These are phyloP conservation scores for Phortica variegata DNA, from an alignment of 1,140 invertebrate species.

Conservation along the genomic window DNA sequence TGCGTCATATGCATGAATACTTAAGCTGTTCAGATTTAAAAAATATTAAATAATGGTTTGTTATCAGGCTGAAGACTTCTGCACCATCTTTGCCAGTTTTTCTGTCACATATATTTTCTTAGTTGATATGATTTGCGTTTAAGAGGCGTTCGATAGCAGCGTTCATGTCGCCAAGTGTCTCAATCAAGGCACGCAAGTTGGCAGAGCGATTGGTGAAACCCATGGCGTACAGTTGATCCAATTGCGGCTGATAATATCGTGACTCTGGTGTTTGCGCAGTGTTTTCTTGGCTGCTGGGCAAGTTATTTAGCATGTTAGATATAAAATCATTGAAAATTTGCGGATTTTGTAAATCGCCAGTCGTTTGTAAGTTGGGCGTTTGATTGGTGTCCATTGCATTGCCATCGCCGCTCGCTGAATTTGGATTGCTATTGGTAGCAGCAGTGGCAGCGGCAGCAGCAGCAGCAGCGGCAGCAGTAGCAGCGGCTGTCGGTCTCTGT, in stretches of 20 bases:
- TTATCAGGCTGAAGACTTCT: too few relatives aligned
- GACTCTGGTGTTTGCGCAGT: conserved; percentile 87
- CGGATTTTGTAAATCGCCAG: too few relatives aligned
- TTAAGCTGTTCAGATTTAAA: too few relatives aligned
- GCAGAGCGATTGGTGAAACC: conserved; percentile 98
- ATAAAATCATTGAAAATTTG: conserved; percentile 78
- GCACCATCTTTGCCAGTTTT: too few relatives aligned
- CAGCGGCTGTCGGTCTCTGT: conserved; percentile 60
- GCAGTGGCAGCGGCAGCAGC: conserved; percentile 43
- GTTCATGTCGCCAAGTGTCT: conserved; percentile 96
- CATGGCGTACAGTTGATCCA: conserved; percentile 96
- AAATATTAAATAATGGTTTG: too few relatives aligned
- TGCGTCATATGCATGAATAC: too few relatives aligned
- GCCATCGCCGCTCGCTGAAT: conserved; percentile 34
- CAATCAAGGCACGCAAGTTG: conserved; percentile 95
- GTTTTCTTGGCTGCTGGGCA: conserved; percentile 62
- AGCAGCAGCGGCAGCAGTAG: conserved; percentile 43
- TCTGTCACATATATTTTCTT: too few relatives aligned
- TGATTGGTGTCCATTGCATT: conserved; percentile 44
- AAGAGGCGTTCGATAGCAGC: conserved; percentile 94
- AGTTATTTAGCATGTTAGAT: conserved; percentile 83
- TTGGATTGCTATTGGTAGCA: conserved; percentile 35
- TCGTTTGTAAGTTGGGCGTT: conserved; percentile 55
- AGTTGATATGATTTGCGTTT: too few relatives aligned
- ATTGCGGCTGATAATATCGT: conserved; percentile 88